Evolutionary conservation across 2,797 vertebrate genomes (phyloP).

Genomic region (Tolypeutes matacus): DNA sequence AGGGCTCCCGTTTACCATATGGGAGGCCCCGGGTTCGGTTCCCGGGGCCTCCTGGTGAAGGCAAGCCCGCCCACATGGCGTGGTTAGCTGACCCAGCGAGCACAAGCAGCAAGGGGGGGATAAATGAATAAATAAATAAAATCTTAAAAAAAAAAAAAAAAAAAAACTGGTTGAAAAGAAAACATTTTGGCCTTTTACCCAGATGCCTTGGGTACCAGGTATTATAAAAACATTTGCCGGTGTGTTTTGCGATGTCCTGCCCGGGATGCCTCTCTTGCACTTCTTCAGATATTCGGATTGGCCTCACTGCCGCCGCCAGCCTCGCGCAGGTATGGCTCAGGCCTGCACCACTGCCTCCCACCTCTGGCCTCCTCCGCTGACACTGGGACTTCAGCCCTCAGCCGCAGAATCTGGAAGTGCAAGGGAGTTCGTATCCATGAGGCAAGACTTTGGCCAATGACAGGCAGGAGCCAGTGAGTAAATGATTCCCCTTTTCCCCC

Average conservation of each 20-base stretch:
- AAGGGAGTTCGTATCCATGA: too few species aligned
- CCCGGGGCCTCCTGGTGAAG: too few species aligned
- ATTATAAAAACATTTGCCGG: accelerated
- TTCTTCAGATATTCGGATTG: too few species aligned
- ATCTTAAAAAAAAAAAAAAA: too few species aligned
- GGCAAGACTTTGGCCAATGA: background rate
- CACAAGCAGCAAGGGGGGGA: too few species aligned
- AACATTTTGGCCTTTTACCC: background rate
- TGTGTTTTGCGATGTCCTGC: background rate
- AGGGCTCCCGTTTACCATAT: too few species aligned
- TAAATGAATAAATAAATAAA: too few species aligned
- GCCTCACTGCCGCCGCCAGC: background rate
- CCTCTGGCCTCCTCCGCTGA: background rate
- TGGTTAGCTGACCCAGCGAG: too few species aligned
- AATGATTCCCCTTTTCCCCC: too few species aligned
- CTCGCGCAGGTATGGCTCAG: accelerated
- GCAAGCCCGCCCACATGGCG: too few species aligned
- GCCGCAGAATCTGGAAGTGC: background rate
- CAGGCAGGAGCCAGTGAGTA: background rate
- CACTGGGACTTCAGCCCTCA: background rate
- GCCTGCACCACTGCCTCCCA: background rate
- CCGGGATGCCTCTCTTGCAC: background rate
- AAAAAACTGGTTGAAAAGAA: background rate
- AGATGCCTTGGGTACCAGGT: accelerated
- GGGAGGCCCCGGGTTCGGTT: too few species aligned